A percentile compares a stretch with the other conserved stretches of the same genome.
Conservation (phyloP, 2,113 vertebrate genomes). For the Drymodes brunneopygia region DNA sequence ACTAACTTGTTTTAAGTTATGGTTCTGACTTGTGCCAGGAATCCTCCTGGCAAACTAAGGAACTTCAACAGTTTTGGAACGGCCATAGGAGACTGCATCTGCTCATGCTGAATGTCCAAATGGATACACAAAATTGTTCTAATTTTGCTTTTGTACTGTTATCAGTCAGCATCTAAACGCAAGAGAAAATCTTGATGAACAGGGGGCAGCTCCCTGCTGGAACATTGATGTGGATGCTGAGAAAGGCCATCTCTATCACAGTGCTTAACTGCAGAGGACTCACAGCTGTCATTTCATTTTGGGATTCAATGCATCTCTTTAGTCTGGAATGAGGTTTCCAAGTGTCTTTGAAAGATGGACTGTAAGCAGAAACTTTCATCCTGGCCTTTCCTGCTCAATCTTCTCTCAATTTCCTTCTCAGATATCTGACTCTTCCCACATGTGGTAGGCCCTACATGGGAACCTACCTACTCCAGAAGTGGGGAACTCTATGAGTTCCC, state of each 20-base stretch:
- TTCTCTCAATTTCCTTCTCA: background rate
- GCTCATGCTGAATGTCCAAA: background rate
- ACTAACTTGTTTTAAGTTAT: background rate
- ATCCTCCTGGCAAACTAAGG: background rate
- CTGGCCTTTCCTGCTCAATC: background rate
- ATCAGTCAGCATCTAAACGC: background rate
- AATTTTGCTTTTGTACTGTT: background rate
- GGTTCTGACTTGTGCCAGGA: background rate
- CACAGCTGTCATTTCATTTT: background rate
- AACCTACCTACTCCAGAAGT: background rate
- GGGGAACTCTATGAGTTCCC: fast-evolving
- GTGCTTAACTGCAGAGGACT: background rate
- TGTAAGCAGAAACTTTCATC: background rate
- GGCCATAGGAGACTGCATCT: background rate
- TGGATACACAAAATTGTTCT: background rate
- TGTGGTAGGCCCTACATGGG: fast-evolving
- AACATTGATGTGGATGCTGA: background rate
- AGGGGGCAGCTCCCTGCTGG: background rate
- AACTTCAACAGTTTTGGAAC: background rate
- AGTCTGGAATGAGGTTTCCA: background rate
- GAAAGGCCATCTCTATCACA: background rate
- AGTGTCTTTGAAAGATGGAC: background rate
- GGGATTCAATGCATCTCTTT: background rate
- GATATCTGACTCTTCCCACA: background rate
- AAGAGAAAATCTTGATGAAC: background rate